Evolutionary conservation across 2,888 invertebrate species (phyloP).

Genomic region (Eupithecia subumbrata): DNA sequence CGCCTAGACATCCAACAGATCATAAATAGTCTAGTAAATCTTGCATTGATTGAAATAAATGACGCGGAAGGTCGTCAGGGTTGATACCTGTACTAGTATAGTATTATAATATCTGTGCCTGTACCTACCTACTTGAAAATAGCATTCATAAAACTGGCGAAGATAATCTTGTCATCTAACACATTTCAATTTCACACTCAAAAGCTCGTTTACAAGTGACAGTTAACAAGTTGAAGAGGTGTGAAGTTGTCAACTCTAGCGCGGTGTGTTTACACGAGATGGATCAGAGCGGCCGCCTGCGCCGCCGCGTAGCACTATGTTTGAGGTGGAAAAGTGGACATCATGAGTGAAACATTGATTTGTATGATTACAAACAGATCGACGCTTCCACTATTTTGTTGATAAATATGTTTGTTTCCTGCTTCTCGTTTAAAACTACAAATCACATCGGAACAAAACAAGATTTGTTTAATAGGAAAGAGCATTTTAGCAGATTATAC

Average conservation of each 20-base stretch:
- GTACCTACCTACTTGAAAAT: neutral
- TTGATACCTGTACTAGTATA: no score
- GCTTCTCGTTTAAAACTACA: neutral
- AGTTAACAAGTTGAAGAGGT: slow-evolving; percentile 22
- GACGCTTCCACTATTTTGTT: neutral
- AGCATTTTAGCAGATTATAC: neutral
- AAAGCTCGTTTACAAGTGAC: slow-evolving; percentile 11
- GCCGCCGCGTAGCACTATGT: slow-evolving; percentile 12
- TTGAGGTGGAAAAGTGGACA: slow-evolving; percentile 7
- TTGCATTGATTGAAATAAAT: neutral
- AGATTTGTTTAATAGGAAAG: neutral
- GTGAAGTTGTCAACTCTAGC: slow-evolving; percentile 26
- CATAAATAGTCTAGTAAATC: neutral
- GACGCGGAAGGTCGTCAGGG: neutral
- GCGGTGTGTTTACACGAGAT: neutral
- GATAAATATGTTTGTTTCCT: neutral
- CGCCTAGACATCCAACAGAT: neutral
- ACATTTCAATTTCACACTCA: slow-evolving; percentile 2
- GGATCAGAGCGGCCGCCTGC: neutral
- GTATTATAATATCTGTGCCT: no score
- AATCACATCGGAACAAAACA: neutral
- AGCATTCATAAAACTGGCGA: neutral
- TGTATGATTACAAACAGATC: slow-evolving; percentile 2
- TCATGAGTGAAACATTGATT: neutral
- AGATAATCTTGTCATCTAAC: neutral